A percentile compares a stretch with the other conserved stretches of the same genome.
Evolutionary conservation across 2,888 invertebrate species (phyloP).

Genomic region (Plagiodera versicolora): DNA sequence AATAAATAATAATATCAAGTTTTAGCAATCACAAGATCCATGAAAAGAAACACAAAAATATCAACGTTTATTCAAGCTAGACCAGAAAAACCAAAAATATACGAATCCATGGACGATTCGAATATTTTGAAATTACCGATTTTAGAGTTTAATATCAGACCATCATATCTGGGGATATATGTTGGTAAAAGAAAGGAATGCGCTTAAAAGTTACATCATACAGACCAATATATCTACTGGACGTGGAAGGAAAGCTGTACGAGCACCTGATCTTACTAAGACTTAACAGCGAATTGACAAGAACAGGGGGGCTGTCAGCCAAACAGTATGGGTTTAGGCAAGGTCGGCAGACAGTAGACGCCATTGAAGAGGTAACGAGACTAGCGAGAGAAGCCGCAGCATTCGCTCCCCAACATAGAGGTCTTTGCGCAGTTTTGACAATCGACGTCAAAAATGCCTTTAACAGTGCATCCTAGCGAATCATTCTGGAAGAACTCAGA

Average conservation of each 20-base stretch:
- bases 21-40: too few relatives aligned
- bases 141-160: too few relatives aligned
- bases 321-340: too few relatives aligned
- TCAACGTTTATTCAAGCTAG: too few relatives aligned
- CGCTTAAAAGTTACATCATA: too few relatives aligned
- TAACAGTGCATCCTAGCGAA: constrained; percentile 10
- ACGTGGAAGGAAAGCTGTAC: neutral
- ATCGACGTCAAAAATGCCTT: constrained; percentile 11
- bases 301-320: neutral
- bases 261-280: neutral
- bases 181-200: too few relatives aligned
- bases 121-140: too few relatives aligned
- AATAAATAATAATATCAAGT: too few relatives aligned
- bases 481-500: constrained; percentile 13
- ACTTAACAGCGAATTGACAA: neutral
- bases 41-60: too few relatives aligned
- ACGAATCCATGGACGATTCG: too few relatives aligned
- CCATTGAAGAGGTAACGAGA: neutral
- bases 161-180: too few relatives aligned
- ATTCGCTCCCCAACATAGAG: neutral
- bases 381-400: neutral
- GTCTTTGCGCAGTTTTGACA: constrained; percentile 2
- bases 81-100: too few relatives aligned
- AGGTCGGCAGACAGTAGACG: neutral
- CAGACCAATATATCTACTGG: neutral